Base-by-base conservation (phyloP, 2,113 vertebrate species). In the Syrrhaptes paradoxus region DNA sequence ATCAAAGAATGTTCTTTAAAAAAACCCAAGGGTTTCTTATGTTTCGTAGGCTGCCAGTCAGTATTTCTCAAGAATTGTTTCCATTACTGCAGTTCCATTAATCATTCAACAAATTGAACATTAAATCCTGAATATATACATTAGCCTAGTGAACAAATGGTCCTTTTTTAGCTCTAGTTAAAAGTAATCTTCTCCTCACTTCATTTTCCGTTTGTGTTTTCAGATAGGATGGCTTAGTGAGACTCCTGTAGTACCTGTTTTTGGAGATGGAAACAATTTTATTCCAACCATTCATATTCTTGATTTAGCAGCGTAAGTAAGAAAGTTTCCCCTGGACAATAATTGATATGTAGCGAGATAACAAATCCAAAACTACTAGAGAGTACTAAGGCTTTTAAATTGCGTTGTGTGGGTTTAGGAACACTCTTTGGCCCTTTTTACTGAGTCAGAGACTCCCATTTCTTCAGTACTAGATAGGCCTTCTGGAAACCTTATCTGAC, bases 241-340 rank as follows among this genome's bases (percentile, higher is more conserved):
- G 29, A 91, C 95, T 31, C 75, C 96, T 11, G 88, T 89, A 32
- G 90, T 99, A 74, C 98, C 99, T 12, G 95, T 99, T 55, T 99
- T 98, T 97, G 99, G 98, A 94, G 97, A 98, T 1, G 99, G 99
- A 76, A 94, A 67, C 13, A 99, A 99, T 94, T 38, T 98, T 22
- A 52, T 99, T 81, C 99, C 99, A 46, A 97, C 97, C 6, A 99
- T 99, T 97, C 99, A 99, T 73, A 75, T 99, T 92, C 94, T 74
- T 52, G 99, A 99, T 85, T 98, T 99, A 75, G 99, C 99, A 58
- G 97, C 96, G 99, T 99, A 82, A 95, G 98, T 94, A 48, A 36
- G 6, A 9, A 17, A n/a, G 11, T 4, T 14, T 61, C 13, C 22
- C 54, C n/a, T 24, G 6, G 25, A 28, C 4, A 48, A 24, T n/a